phyloP scores from a whole-genome alignment of 37 sponge, comb jelly and placozoan species.

The Bolinopsis microptera region DNA sequence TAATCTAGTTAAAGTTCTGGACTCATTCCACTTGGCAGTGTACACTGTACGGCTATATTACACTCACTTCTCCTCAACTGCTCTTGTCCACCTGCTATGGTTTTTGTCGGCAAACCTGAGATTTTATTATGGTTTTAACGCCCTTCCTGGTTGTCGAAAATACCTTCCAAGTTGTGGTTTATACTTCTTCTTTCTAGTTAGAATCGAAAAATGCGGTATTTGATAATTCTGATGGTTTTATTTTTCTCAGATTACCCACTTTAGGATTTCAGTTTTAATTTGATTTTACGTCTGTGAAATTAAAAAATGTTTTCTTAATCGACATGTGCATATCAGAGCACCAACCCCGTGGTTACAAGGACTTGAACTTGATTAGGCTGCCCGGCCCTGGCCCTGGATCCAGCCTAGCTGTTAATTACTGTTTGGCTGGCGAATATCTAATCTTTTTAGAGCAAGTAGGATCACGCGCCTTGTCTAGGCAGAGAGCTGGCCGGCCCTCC shows the following conservation, averaged over 20 bases:
- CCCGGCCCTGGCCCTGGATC: background rate
- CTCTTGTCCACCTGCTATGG: too few relatives aligned
- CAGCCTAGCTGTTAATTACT: background rate
- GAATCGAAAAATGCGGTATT: too few relatives aligned
- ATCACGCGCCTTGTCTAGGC: background rate
- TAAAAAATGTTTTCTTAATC: background rate
- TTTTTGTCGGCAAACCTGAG: too few relatives aligned
- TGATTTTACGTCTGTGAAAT: background rate
- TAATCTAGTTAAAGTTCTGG: background rate
- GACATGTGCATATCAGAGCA: background rate
- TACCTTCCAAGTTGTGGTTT: too few relatives aligned
- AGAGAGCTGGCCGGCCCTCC: background rate
- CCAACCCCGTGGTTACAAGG: background rate
- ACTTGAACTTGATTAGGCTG: background rate
- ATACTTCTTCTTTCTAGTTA: too few relatives aligned
- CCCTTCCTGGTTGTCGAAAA: too few relatives aligned
- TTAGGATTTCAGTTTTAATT: background rate
- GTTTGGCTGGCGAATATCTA: background rate
- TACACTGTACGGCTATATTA: background rate
- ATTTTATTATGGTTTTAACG: too few relatives aligned
- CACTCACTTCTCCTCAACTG: too few relatives aligned
- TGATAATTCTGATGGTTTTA: background rate
- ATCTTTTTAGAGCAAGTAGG: background rate
- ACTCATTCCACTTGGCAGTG: background rate
- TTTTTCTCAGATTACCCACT: background rate